Base-by-base conservation (phyloP, 1,140 invertebrate species). In the Chlorops oryzae region DNA sequence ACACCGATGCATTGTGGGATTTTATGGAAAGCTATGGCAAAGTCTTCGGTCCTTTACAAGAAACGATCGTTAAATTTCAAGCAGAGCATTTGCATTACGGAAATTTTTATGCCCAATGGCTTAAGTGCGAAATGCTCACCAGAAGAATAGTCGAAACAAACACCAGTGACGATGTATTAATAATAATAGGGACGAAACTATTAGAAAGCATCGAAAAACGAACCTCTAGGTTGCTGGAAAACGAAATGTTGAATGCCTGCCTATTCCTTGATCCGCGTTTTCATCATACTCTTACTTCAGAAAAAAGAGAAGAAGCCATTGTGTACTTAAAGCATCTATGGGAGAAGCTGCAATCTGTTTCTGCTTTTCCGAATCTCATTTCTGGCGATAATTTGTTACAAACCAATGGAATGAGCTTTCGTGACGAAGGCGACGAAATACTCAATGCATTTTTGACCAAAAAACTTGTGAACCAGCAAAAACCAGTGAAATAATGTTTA, bases 251-350 rank as follows among this genome's bases (percentile, higher is more conserved):
- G 13, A 34, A 27, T 46, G 37, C 37, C 15, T 35, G 50, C 23
- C 34, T 52, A 27, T 52, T 39, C 47, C 40, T 52, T 42, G 50
- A 52, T 47, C 50, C 50, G 17, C 44, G 51, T n/a, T 53, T 53
- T 18, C 39, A 48, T 25, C 42, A 54, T 32, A 54, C 20, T 38
- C 13, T 52, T 13, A 25, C 24, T 32, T 15, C 42, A 41, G 12
- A 13, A 21, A 32, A 54, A 44, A 54, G 34, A 43, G 28, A 1
- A 7, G 12, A 44, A 32, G 42, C 42, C 7, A 20, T 44, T 44
- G 15, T 27, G 10, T 44, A 32, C 27, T 39, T 50, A 25, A 50
- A 54, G 34, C 34, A 22, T 2, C 34, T 53, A 18, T 51, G 43
- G 42, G 50, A 51, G 9, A 51, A 27, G 46, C 12, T 51, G 12